A percentile compares a stretch with the other conserved stretches of the same genome.
These are phyloP conservation scores for Motacilla alba DNA, from an alignment of 2,113 vertebrate genomes.

Conservation along the genomic window DNA sequence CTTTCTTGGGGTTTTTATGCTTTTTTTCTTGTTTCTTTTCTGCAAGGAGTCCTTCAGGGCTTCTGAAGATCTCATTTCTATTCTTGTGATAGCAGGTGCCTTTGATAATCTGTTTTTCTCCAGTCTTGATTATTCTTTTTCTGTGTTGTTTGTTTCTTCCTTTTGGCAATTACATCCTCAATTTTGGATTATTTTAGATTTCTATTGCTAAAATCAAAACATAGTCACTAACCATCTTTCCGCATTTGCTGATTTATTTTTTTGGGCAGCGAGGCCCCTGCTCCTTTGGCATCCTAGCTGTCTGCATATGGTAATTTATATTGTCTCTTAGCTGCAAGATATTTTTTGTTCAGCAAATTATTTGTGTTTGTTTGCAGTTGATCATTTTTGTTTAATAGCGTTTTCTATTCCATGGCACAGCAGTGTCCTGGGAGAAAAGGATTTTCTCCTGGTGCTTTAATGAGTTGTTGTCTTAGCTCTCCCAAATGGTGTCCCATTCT, in stretches of 20 bases:
- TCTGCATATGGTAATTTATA: neutral
- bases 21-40: neutral
- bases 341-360: constrained; percentile 10
- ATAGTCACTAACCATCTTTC: neutral
- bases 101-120: constrained; percentile 37
- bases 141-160: constrained; percentile 17
- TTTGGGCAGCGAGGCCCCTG: neutral
- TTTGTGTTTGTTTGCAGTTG: neutral
- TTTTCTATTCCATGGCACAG: neutral
- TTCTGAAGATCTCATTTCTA: constrained; percentile 22
- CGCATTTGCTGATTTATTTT: neutral
- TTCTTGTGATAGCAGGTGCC: constrained; percentile 28
- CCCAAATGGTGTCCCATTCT: neutral
- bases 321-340: constrained; percentile 3
- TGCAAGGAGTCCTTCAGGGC: constrained; percentile 3
- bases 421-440: neutral
- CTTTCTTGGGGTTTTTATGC: neutral
- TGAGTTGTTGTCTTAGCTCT: constrained; percentile 24
- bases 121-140: constrained; percentile 24
- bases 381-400: constrained; percentile 6
- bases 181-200: constrained; percentile 10
- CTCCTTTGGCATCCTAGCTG: neutral
- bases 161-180: constrained; percentile 16
- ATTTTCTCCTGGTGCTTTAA: constrained; percentile 22
- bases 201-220: constrained; percentile 11